Evolutionary conservation across 2,797 vertebrate genomes (phyloP).

Genomic region (Astyanax mexicanus): DNA sequence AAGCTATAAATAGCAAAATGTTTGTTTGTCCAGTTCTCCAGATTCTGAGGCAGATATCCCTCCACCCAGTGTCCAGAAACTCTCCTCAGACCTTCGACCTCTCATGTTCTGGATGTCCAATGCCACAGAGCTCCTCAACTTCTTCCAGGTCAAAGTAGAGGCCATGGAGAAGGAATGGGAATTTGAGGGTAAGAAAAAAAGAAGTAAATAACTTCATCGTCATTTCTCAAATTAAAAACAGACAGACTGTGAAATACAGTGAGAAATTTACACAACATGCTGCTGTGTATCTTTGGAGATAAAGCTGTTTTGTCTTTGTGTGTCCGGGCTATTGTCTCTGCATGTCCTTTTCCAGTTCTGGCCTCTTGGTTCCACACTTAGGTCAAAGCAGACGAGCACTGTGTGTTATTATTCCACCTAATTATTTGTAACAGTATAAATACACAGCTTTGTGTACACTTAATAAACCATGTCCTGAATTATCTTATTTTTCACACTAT

Average conservation of each 20-base stretch:
- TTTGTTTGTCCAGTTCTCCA: slow-evolving; percentile 71
- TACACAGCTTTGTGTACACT: too few relatives aligned
- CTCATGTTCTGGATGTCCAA: slow-evolving; percentile 97
- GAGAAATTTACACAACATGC: background rate
- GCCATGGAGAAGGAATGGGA: slow-evolving; percentile 92
- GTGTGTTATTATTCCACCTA: slow-evolving; percentile 48
- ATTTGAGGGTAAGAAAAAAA: slow-evolving; percentile 85
- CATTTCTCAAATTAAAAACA: slow-evolving; percentile 35
- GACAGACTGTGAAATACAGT: background rate
- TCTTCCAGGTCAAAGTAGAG: slow-evolving; percentile 91
- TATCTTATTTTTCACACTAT: too few relatives aligned
- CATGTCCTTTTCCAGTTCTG: slow-evolving; percentile 31
- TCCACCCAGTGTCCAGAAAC: slow-evolving; percentile 83
- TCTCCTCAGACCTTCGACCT: slow-evolving; percentile 88
- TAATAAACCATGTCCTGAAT: too few relatives aligned
- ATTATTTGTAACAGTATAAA: too few relatives aligned
- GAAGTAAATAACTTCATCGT: slow-evolving; percentile 1
- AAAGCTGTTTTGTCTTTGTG: slow-evolving; percentile 49
- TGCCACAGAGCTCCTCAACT: slow-evolving; percentile 91
- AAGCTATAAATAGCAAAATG: slow-evolving; percentile 4
- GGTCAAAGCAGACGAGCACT: slow-evolving; percentile 53
- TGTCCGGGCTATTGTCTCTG: slow-evolving; percentile 27
- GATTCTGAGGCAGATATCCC: slow-evolving; percentile 83
- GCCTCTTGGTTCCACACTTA: slow-evolving; percentile 22
- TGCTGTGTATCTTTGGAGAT: slow-evolving; percentile 30